A percentile compares a stretch with the other conserved stretches of the same genome.
phyloP scores from a whole-genome alignment of 2,797 vertebrate species.

The Aratinga solstitialis region DNA sequence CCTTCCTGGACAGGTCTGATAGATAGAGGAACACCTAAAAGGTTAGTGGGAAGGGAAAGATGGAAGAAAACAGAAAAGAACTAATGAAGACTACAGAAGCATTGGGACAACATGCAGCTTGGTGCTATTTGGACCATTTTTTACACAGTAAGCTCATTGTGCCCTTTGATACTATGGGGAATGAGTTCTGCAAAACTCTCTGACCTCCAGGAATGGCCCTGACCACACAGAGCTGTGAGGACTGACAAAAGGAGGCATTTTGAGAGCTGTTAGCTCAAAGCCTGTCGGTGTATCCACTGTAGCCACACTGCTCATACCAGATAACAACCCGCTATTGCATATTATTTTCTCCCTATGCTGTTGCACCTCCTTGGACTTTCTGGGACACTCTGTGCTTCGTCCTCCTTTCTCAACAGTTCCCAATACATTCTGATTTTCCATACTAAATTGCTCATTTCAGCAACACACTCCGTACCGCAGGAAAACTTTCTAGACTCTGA shows the following conservation, averaged over 20 bases:
- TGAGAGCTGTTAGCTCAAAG: neutral
- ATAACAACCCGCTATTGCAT: neutral
- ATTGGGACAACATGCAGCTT: neutral
- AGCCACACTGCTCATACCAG: neutral
- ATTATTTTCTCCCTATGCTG: neutral
- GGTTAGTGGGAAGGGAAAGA: neutral
- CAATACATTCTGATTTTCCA: neutral
- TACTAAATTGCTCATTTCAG: neutral
- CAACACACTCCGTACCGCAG: neutral
- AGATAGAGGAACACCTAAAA: slow-evolving; percentile 80
- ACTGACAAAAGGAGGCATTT: neutral
- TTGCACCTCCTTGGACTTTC: neutral
- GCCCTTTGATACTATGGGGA: neutral
- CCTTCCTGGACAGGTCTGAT: slow-evolving; percentile 82
- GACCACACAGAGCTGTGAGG: neutral
- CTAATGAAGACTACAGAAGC: neutral
- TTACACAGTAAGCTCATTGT: neutral
- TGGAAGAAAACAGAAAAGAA: neutral
- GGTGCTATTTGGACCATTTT: neutral
- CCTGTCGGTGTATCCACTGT: neutral
- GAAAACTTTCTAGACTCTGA: neutral
- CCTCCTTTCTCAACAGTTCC: neutral
- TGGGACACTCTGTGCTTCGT: neutral
- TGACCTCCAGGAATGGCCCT: neutral
- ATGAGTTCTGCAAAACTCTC: neutral